Evolutionary conservation across 2,888 invertebrate species (phyloP).

Genomic region (Tyria jacobaeae): DNA sequence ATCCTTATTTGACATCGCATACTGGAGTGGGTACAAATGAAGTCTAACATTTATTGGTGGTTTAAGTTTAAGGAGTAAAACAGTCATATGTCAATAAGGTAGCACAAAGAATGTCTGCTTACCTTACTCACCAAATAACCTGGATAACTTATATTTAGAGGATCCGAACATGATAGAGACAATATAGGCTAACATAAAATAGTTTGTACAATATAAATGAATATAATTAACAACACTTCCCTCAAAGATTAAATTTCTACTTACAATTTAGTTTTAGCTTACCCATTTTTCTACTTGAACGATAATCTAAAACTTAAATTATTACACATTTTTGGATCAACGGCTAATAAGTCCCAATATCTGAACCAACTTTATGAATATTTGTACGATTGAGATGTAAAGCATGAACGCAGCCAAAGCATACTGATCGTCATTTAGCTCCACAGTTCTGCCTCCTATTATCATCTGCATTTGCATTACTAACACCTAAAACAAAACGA

Average conservation of each 20-base stretch:
- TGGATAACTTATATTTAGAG: neutral
- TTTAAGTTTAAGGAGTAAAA: too few relatives aligned
- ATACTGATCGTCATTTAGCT: slow-evolving; percentile 47
- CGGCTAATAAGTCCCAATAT: slow-evolving; percentile 15
- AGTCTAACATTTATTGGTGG: too few relatives aligned
- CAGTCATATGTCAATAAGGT: too few relatives aligned
- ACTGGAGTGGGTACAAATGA: too few relatives aligned
- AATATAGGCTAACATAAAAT: neutral
- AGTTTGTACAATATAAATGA: neutral
- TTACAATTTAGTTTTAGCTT: neutral
- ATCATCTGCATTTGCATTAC: slow-evolving; percentile 52
- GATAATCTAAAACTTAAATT: neutral
- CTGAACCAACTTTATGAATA: slow-evolving; percentile 38
- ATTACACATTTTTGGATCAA: neutral
- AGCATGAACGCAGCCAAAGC: slow-evolving; percentile 47
- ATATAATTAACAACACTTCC: neutral
- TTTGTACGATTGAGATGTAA: slow-evolving; percentile 45
- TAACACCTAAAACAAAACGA: slow-evolving; percentile 44
- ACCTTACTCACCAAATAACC: too few relatives aligned
- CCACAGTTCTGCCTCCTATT: slow-evolving; percentile 43
- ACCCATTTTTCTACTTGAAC: neutral
- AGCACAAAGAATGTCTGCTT: too few relatives aligned
- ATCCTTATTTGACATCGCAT: too few relatives aligned
- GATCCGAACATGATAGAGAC: neutral
- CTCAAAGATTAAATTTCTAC: neutral